phyloP scores from a whole-genome alignment of 2,797 vertebrate genomes.

The Coendou prehensilis region DNA sequence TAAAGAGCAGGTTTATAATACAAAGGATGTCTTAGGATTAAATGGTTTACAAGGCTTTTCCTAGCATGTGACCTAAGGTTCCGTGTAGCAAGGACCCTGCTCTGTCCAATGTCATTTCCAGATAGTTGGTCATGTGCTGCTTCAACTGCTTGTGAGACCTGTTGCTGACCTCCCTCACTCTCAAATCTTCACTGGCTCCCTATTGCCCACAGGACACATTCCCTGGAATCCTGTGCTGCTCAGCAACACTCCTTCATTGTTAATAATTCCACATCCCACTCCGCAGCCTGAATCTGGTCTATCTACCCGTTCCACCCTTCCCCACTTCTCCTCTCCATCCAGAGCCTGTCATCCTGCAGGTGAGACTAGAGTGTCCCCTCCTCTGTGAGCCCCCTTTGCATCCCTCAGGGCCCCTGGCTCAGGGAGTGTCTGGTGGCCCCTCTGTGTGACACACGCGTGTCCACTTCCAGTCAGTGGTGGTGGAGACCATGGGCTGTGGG shows the following conservation, averaged over 20 bases:
- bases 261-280: neutral
- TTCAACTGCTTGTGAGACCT: neutral
- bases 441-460: rapidly evolving
- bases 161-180: neutral
- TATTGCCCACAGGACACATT: neutral
- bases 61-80: neutral
- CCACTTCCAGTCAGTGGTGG: rapidly evolving
- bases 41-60: neutral
- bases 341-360: no score
- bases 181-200: neutral
- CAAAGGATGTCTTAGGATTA: neutral
- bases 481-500: rapidly evolving
- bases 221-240: neutral
- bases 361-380: neutral
- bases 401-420: neutral
- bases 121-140: neutral
- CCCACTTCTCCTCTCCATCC: neutral
- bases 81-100: neutral
- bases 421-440: neutral
- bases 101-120: neutral
- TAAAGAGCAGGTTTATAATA: neutral
- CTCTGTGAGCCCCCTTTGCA: neutral
- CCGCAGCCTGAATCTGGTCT: neutral
- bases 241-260: neutral
- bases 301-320: neutral